Evolutionary conservation across 2,113 vertebrate species (phyloP).

Genomic region (Hemiscyllium ocellatum): DNA sequence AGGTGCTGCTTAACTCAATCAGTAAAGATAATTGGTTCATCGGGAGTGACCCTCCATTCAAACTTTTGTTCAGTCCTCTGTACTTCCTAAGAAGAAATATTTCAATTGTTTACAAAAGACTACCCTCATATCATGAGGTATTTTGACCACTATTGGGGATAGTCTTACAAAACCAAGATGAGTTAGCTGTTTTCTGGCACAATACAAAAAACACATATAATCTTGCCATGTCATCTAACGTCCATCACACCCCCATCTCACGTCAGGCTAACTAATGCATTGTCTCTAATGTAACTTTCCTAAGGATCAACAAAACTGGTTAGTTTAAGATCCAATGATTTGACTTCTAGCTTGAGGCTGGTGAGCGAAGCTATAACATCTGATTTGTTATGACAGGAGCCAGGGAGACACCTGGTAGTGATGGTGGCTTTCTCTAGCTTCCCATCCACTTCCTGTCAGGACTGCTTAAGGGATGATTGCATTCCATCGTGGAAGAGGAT

Average conservation of each 20-base stretch:
- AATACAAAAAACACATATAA: neutral
- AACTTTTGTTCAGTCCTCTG: neutral
- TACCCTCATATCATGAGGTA: conserved; percentile 1
- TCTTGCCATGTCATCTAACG: neutral
- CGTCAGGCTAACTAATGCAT: neutral
- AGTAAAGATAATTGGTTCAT: neutral
- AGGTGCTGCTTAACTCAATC: too few relatives aligned
- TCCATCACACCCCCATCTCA: too few relatives aligned
- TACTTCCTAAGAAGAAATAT: neutral
- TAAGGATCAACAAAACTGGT: neutral
- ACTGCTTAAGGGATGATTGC: neutral
- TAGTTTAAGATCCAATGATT: neutral
- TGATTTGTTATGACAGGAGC: neutral
- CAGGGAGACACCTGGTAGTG: neutral
- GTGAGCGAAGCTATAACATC: neutral
- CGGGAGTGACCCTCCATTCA: neutral
- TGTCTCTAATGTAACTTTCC: neutral
- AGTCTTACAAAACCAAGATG: conserved; percentile 5
- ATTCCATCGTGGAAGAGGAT: neutral
- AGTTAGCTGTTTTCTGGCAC: neutral
- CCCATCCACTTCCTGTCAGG: neutral
- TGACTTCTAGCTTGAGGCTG: neutral
- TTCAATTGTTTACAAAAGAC: conserved; percentile 16
- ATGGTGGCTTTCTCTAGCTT: neutral
- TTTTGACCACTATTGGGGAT: neutral